Percentiles rank a stretch among this genome's conserved stretches.
These are phyloP conservation scores for Zalophus californianus DNA, from an alignment of 2,797 vertebrate genomes.

Conservation along the genomic window DNA sequence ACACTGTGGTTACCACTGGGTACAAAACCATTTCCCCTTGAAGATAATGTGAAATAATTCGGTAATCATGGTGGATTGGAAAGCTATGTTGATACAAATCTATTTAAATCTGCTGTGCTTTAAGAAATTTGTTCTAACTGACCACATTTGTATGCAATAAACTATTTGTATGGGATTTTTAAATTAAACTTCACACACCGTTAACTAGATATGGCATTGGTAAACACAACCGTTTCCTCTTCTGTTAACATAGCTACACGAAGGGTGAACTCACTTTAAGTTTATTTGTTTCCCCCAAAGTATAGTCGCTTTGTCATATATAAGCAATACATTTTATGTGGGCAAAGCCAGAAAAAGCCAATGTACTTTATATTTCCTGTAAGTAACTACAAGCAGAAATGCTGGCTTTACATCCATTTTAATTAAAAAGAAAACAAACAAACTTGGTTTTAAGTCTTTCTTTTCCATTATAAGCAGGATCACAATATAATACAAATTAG, in stretches of 20 bases:
- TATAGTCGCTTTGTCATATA: constrained; percentile 52
- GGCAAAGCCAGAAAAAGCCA: constrained; percentile 42
- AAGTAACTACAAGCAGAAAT: constrained; percentile 45
- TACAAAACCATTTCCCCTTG: constrained; percentile 54
- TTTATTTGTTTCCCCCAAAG: neutral
- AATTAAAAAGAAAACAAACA: constrained; percentile 9
- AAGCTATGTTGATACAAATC: constrained; percentile 20
- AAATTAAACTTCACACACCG: constrained; percentile 66
- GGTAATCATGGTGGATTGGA: constrained; percentile 21
- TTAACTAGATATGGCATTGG: constrained; percentile 38
- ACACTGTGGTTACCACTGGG: constrained; percentile 32
- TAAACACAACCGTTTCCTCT: constrained; percentile 69
- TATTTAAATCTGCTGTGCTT: constrained; percentile 55
- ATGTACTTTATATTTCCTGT: constrained; percentile 60
- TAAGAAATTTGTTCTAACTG: constrained; percentile 63
- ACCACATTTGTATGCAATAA: constrained; percentile 49
- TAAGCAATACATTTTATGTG: constrained; percentile 40
- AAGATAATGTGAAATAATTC: constrained; percentile 67
- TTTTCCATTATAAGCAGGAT: neutral
- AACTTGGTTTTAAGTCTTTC: constrained; percentile 12
- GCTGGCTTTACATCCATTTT: constrained; percentile 1
- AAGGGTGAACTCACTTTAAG: constrained; percentile 28
- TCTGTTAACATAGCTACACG: constrained; percentile 9
- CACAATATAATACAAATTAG: constrained; percentile 33
- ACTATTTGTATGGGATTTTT: constrained; percentile 58